These are phyloP conservation scores for Spea multiplicata DNA, from an alignment of 2,113 vertebrate species.

Conservation along the genomic window DNA sequence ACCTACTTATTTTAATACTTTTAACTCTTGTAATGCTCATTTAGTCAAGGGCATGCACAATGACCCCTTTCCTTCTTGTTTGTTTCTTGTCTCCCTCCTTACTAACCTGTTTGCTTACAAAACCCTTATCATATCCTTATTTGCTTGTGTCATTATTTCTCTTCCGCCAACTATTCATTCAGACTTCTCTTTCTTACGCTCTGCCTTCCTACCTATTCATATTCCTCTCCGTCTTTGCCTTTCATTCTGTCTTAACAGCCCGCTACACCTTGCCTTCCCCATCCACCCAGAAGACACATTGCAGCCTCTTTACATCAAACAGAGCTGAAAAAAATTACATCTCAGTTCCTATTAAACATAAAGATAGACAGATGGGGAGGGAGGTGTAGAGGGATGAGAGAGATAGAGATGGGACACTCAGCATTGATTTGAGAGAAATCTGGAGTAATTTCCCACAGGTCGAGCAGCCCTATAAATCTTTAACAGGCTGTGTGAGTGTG, in stretches of 20 bases:
- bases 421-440: constrained; percentile 49
- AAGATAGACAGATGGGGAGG: constrained; percentile 46
- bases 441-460: constrained; percentile 48
- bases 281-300: constrained; percentile 44
- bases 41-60: too few relatives aligned
- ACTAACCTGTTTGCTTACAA: not conserved
- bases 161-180: constrained; percentile 33
- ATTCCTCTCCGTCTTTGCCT: constrained; percentile 25
- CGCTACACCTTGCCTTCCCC: constrained; percentile 24
- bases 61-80: too few relatives aligned
- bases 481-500: constrained; percentile 44
- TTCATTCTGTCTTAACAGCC: constrained; percentile 39
- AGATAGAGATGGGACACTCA: constrained; percentile 46
- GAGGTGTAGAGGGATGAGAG: constrained; percentile 40
- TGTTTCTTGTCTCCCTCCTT: too few relatives aligned
- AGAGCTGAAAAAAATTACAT: constrained; percentile 45
- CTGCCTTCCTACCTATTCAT: constrained; percentile 24
- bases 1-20: too few relatives aligned
- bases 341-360: constrained; percentile 49
- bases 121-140: not conserved
- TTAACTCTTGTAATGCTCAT: too few relatives aligned
- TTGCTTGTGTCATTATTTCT: not conserved
- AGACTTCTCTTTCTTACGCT: constrained; percentile 9
- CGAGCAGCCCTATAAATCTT: constrained; percentile 47
- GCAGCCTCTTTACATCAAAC: constrained; percentile 49